Percentiles rank a stretch among this genome's conserved stretches.
phyloP scores from a whole-genome alignment of 2,797 vertebrate species.

The Scolopax rusticola region DNA sequence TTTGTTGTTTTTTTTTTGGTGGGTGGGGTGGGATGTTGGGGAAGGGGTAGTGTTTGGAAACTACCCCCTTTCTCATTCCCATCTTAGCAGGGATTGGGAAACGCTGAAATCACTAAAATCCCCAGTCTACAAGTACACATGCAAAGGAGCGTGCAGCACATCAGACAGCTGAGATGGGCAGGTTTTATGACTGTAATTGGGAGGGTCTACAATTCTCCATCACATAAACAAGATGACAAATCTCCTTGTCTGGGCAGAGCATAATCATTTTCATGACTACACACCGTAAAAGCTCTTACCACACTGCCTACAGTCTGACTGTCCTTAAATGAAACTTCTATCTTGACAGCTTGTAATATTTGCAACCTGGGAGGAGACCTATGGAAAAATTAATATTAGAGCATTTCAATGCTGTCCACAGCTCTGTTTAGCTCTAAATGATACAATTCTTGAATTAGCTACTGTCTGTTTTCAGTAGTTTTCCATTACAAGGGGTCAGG shows the following conservation, averaged over 20 bases:
- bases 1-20: background rate
- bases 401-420: background rate
- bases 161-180: background rate
- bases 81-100: background rate
- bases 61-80: background rate
- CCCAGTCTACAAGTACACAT: fast-evolving
- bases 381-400: constrained; percentile 20
- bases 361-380: background rate
- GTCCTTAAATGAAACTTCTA: constrained; percentile 19
- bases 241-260: background rate
- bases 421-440: constrained; percentile 61
- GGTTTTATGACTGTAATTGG: background rate
- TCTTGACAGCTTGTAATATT: background rate
- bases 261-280: background rate
- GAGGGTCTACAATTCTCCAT: background rate
- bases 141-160: fast-evolving
- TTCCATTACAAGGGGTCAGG: constrained; percentile 68
- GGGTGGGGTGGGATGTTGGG: fast-evolving
- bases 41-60: background rate
- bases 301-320: background rate
- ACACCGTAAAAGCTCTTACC: background rate
- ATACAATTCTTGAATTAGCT: constrained; percentile 58
- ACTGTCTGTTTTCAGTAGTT: constrained; percentile 60
- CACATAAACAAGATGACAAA: background rate
- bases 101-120: background rate